These are phyloP conservation scores for Phoxinus phoxinus DNA, from an alignment of 2,113 vertebrate species.

Conservation along the genomic window DNA sequence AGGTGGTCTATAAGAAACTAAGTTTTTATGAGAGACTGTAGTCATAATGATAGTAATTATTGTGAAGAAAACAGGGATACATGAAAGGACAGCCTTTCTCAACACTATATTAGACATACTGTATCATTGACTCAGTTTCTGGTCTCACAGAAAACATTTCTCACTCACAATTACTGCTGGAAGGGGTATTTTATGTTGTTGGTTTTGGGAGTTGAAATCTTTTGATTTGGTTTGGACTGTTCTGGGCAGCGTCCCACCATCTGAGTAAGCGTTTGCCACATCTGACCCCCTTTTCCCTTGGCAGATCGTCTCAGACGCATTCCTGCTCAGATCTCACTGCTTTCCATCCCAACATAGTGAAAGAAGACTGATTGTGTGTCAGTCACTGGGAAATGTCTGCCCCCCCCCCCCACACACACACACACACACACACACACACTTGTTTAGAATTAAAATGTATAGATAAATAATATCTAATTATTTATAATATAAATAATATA, in stretches of 20 bases:
- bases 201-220: constrained; percentile 30
- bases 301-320: not conserved
- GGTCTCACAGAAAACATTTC: constrained; percentile 6
- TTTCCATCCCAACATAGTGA: constrained; percentile 4
- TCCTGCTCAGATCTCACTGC: not conserved
- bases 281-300: constrained; percentile 18
- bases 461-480: too few relatives aligned
- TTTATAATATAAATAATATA: too few relatives aligned
- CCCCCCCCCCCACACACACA: too few relatives aligned
- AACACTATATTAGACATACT: constrained; percentile 21
- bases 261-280: constrained; percentile 33
- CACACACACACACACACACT: too few relatives aligned
- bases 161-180: not conserved
- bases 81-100: constrained; percentile 4
- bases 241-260: constrained; percentile 17
- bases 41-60: constrained; percentile 45
- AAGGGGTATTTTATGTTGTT: constrained; percentile 35
- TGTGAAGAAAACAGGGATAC: not conserved
- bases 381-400: not conserved
- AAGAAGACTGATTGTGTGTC: constrained; percentile 8
- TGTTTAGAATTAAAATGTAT: not conserved
- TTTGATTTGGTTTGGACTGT: constrained; percentile 29
- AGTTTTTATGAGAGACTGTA: constrained; percentile 30
- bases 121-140: not conserved
- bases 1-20: constrained; percentile 15